Conservation (phyloP, 2,888 invertebrate genomes). For the Lordiphosa fenestrarum region DNA sequence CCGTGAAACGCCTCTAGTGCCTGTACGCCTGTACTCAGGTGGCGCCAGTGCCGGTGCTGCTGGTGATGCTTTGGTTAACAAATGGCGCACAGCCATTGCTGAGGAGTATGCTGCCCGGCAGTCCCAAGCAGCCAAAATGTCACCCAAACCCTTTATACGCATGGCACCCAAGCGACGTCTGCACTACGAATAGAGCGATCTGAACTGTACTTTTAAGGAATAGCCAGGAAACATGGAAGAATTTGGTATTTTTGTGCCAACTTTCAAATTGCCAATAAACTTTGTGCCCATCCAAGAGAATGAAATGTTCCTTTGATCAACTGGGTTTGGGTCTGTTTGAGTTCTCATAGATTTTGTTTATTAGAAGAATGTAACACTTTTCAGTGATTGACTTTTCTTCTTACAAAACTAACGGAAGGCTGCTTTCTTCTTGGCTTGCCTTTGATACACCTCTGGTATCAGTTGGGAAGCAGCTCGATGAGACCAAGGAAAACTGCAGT, state of each 20-base stretch:
- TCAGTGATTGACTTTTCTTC: no score
- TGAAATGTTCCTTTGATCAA: no score
- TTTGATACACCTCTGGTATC: no score
- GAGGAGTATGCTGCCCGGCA: conserved; percentile 61
- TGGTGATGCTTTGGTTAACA: conserved; percentile 56
- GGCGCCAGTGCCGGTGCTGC: background rate
- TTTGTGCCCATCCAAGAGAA: conserved; percentile 35
- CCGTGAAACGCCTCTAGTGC: conserved; percentile 44
- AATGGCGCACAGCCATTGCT: conserved; percentile 72
- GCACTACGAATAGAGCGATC: conserved; percentile 42
- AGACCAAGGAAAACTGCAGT: no score
- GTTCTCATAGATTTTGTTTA: no score
- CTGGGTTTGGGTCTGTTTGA: no score
- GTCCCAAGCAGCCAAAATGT: conserved; percentile 17
- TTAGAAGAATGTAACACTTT: no score
- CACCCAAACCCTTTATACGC: conserved; percentile 36
- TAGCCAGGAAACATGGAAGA: conserved; percentile 14
- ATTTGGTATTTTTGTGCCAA: conserved; percentile 27
- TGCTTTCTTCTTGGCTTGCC: no score
- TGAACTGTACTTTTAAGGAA: background rate
- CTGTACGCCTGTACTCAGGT: conserved; percentile 22
- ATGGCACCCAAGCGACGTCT: conserved; percentile 60
- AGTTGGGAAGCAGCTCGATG: no score
- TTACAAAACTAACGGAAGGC: no score
- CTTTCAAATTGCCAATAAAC: conserved; percentile 61